Evolutionary conservation across 2,113 vertebrate species (phyloP).

Genomic region (Lagopus leucura): DNA sequence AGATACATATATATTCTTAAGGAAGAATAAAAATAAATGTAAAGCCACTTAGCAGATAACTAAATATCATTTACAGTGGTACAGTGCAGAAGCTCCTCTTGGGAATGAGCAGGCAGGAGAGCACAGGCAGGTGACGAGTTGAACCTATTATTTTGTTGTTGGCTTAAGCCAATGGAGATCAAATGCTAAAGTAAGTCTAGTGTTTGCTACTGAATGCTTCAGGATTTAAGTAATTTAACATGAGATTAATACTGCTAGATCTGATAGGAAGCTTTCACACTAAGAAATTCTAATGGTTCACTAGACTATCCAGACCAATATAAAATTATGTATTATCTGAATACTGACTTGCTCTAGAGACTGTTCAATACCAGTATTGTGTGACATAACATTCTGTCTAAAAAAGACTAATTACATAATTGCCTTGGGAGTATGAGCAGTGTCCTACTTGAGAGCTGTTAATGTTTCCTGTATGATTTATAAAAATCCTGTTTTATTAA

Average conservation of each 20-base stretch:
- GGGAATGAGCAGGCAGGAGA: neutral
- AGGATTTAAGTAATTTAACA: neutral
- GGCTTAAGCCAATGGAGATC: neutral
- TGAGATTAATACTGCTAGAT: neutral
- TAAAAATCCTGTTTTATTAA: neutral
- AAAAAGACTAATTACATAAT: conserved; percentile 10
- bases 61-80: neutral
- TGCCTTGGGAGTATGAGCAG: neutral
- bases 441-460: neutral
- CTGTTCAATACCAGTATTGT: neutral
- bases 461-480: neutral
- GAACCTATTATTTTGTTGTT: neutral
- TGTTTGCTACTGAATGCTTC: neutral
- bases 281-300: neutral
- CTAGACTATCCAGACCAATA: neutral
- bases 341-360: neutral
- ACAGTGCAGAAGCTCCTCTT: neutral
- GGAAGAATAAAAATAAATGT: neutral
- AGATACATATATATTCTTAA: no score
- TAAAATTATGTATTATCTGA: neutral
- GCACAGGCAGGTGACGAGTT: neutral
- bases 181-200: neutral
- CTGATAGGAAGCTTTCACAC: neutral
- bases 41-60: neutral
- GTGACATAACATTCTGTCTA: neutral